phyloP scores from a whole-genome alignment of 1,140 invertebrate species.

The Drosophila punjabiensis region DNA sequence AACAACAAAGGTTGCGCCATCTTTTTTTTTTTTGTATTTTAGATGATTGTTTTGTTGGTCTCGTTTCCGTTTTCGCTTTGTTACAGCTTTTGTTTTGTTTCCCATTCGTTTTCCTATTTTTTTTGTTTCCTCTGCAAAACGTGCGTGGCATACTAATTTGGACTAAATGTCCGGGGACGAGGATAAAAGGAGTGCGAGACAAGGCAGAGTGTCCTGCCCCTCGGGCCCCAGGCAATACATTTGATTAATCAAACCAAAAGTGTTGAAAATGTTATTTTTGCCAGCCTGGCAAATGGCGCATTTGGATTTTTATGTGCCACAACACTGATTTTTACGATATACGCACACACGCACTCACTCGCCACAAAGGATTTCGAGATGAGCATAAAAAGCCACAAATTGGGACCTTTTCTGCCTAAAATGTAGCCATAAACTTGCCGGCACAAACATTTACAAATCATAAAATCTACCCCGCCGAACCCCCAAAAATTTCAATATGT shows the following conservation, averaged over 20 bases:
- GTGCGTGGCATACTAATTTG: conserved; percentile 81
- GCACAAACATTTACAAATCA: conserved; percentile 79
- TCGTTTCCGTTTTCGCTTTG: conserved; percentile 66
- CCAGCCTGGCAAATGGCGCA: conserved; percentile 74
- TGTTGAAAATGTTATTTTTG: conserved; percentile 82
- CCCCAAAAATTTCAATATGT: conserved; percentile 36
- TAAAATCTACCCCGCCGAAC: conserved; percentile 47
- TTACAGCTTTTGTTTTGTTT: conserved; percentile 54
- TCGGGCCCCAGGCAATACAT: conserved; percentile 49
- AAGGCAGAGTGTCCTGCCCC: conserved; percentile 12
- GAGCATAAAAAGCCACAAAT: conserved; percentile 67
- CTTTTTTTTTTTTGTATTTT: conserved; percentile 48
- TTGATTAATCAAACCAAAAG: conserved; percentile 81
- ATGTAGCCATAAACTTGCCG: conserved; percentile 74
- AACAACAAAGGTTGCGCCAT: conserved; percentile 50
- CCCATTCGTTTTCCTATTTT: conserved; percentile 29
- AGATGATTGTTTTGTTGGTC: conserved; percentile 42
- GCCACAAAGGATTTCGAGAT: conserved; percentile 4
- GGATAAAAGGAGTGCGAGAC: conserved; percentile 2
- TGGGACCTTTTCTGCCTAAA: conserved; percentile 52
- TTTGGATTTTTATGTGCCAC: conserved; percentile 73
- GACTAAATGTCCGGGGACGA: conserved; percentile 58
- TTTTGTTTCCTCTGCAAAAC: conserved; percentile 43
- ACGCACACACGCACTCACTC: conserved; percentile 19
- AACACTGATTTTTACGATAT: conserved; percentile 62